These are phyloP conservation scores for Arctocebus calabarensis DNA, from an alignment of 2,797 vertebrate species.

Conservation along the genomic window DNA sequence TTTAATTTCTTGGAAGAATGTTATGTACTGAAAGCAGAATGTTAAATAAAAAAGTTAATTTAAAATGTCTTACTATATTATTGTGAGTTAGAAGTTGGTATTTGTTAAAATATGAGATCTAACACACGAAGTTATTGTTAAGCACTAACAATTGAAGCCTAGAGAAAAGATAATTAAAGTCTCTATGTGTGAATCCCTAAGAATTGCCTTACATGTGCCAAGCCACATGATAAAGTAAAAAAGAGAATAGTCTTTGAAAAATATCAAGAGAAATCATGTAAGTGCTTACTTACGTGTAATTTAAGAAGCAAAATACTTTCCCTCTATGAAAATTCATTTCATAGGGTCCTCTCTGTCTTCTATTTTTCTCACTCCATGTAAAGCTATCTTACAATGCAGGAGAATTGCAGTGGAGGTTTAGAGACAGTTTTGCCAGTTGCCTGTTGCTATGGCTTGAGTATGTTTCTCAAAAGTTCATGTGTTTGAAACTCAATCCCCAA, in stretches of 20 bases:
- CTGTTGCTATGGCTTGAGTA: background rate
- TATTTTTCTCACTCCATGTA: background rate
- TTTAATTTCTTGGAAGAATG: conserved; percentile 27
- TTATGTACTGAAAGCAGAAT: background rate
- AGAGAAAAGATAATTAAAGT: background rate
- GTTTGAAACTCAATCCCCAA: background rate
- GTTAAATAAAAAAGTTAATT: conserved; percentile 34
- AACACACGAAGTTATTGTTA: background rate
- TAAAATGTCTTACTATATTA: background rate
- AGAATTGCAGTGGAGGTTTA: background rate
- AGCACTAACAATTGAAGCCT: background rate
- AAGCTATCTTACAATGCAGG: background rate
- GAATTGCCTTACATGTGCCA: background rate
- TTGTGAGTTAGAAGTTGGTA: background rate
- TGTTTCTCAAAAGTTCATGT: background rate
- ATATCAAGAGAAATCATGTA: background rate
- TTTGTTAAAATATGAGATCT: conserved; percentile 7
- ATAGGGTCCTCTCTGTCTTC: background rate
- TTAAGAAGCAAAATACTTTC: background rate
- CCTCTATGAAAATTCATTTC: background rate
- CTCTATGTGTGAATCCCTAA: background rate
- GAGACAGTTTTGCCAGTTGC: background rate
- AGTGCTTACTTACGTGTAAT: background rate
- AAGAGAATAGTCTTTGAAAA: background rate
- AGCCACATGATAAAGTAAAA: background rate